Evolutionary conservation across 2,113 vertebrate genomes (phyloP), one percentile per base, ranked within the genome.

Genomic region (Hiodon alosoides): DNA sequence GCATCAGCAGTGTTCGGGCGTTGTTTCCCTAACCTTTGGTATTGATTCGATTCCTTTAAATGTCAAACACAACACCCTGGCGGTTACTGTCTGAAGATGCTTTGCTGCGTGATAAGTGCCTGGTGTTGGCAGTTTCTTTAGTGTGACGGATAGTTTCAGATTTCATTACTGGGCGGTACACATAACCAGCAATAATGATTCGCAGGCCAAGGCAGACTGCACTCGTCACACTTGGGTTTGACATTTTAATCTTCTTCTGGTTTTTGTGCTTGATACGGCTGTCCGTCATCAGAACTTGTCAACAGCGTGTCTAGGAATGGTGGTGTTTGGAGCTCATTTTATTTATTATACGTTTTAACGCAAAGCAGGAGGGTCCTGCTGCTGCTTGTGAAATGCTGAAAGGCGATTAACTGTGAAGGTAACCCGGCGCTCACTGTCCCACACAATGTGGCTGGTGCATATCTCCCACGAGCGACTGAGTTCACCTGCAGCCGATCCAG

Each of bases 341-440:
- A 31, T 31, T 31, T 31, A 31, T 31, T 31, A 31, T 31, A 31
- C 31, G 31, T 31, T 31, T 31, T 31, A 31, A 31, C 31, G 31
- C 31, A 31, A 31, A 31, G 31, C 31, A 31, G 31, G 31, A 2
- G 31, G 31, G 31, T 31, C 1, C 31, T 31, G 31, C 31, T 31
- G 31, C 2, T 31, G 31, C 31, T 1, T 31, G 31, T 31, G 31
- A 31, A 31, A 31, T 31, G 31, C 31, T 31, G 31, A 31, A 31
- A 31, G 31, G 31, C 31, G 31, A 31, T 31, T 88, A 88, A 87
- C 88, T 85, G 84, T 86, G 85, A 83, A 82, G 84, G 90, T 89
- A 90, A 90, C 87, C 86, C 90, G 31, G 84, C 82, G 75, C 77
- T 90, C 90, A 90, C 84, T 81, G 79, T 83, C 74, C 84, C 82